Evolutionary conservation across 2,797 vertebrate species (phyloP).

Genomic region (Periophthalmus magnuspinnatus): DNA sequence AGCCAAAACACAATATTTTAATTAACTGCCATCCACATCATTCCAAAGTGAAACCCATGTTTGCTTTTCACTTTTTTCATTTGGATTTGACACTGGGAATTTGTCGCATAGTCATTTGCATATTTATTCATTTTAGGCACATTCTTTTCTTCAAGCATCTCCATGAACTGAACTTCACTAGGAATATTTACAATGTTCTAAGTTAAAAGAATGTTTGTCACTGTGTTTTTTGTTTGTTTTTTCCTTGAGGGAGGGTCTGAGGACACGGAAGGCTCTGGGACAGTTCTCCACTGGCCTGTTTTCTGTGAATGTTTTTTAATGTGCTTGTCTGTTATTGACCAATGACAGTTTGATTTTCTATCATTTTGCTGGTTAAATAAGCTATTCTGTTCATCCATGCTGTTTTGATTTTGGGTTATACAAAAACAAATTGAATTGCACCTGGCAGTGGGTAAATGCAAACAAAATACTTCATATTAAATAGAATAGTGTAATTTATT

Average conservation of each 20-base stretch:
- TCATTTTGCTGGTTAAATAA: too few species aligned
- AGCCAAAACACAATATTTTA: not conserved
- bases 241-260: too few species aligned
- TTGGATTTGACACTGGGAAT: not conserved
- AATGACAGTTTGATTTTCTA: too few species aligned
- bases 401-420: too few species aligned
- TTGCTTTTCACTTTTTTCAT: not conserved
- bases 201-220: not conserved
- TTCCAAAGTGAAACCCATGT: not conserved
- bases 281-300: too few species aligned
- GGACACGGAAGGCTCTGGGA: too few species aligned
- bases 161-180: not conserved
- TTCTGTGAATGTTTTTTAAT: too few species aligned
- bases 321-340: too few species aligned
- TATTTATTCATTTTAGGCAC: not conserved
- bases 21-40: not conserved
- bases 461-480: not conserved
- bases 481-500: not conserved
- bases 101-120: slow-evolving; percentile 1
- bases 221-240: too few species aligned
- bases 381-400: too few species aligned
- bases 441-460: not conserved
- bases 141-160: not conserved
- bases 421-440: too few species aligned
- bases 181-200: not conserved